Evolutionary conservation across 1,140 invertebrate species (phyloP).

Genomic region (Schlechtendalia chinensis): DNA sequence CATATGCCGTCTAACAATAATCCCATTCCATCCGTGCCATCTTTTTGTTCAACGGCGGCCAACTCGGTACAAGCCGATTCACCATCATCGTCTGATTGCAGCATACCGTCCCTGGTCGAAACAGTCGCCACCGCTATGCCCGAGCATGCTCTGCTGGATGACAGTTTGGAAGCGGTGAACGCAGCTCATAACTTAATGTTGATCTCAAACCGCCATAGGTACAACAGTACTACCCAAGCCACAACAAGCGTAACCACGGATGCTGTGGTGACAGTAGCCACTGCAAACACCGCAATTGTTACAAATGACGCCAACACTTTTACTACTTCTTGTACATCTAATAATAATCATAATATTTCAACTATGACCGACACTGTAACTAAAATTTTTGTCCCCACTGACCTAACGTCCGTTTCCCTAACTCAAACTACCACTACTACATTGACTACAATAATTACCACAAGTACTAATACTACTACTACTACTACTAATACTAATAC

Average conservation of each 20-base stretch:
- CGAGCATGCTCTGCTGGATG: conserved; percentile 41
- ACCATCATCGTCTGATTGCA: conserved; percentile 43
- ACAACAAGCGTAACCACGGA: background rate
- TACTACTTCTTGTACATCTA: background rate
- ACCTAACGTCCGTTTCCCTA: background rate
- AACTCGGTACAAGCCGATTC: conserved; percentile 20
- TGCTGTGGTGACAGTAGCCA: background rate
- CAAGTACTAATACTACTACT: too few relatives aligned
- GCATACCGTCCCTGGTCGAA: conserved; percentile 36
- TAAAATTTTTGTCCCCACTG: background rate
- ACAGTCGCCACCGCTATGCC: conserved; percentile 32
- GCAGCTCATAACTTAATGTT: conserved; percentile 45
- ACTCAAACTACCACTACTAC: too few relatives aligned
- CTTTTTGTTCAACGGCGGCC: conserved; percentile 9
- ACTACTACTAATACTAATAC: too few relatives aligned
- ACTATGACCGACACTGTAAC: background rate
- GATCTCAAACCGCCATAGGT: conserved; percentile 47
- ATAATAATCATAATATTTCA: background rate
- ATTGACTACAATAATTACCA: too few relatives aligned
- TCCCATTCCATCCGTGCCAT: conserved; percentile 19
- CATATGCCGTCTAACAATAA: conserved; percentile 30
- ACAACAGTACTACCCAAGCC: conserved; percentile 32
- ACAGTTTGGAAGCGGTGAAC: conserved; percentile 46
- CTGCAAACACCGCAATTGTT: background rate
- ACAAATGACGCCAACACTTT: background rate